phyloP scores from a whole-genome alignment of 1,140 invertebrate genomes.

The Drosophila saltans region DNA sequence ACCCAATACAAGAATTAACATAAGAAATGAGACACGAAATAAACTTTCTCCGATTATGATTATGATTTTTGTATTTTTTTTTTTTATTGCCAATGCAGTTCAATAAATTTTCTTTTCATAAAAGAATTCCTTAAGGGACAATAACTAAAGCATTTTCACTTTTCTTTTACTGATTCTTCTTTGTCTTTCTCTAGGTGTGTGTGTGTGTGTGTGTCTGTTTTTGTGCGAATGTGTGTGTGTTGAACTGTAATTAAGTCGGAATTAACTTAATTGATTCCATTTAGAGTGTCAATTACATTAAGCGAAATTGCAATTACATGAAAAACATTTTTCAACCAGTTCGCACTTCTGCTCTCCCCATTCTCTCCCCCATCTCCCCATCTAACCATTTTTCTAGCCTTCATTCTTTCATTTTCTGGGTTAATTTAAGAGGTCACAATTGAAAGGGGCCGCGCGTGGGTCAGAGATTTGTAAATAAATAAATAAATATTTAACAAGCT shows the following conservation, averaged over 20 bases:
- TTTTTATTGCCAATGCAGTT: conserved; percentile 48
- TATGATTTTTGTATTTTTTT: conserved; percentile 34
- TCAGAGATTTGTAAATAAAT: conserved; percentile 57
- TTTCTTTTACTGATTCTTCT: conserved; percentile 34
- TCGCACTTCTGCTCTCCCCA: background rate
- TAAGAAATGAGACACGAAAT: conserved; percentile 34
- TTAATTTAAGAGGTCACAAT: conserved; percentile 39
- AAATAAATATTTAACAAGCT: conserved; percentile 60
- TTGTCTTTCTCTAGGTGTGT: background rate
- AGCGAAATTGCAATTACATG: conserved; percentile 71
- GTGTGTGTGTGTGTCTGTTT: background rate
- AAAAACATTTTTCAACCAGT: conserved; percentile 55
- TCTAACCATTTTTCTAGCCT: conserved; percentile 10
- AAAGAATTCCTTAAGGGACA: conserved; percentile 60
- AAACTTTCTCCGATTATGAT: conserved; percentile 67
- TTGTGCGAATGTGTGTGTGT: conserved; percentile 22
- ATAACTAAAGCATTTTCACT: conserved; percentile 63
- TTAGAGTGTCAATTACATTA: conserved; percentile 70
- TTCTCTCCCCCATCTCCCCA: conserved; percentile 28
- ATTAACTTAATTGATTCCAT: conserved; percentile 48
- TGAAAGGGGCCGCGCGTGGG: conserved; percentile 14
- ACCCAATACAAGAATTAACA: conserved; percentile 59
- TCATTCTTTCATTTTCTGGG: background rate
- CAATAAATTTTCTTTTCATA: conserved; percentile 45
- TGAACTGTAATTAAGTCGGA: conserved; percentile 57